These are phyloP conservation scores for Mobula hypostoma DNA, from an alignment of 2,113 vertebrate genomes.

Conservation along the genomic window DNA sequence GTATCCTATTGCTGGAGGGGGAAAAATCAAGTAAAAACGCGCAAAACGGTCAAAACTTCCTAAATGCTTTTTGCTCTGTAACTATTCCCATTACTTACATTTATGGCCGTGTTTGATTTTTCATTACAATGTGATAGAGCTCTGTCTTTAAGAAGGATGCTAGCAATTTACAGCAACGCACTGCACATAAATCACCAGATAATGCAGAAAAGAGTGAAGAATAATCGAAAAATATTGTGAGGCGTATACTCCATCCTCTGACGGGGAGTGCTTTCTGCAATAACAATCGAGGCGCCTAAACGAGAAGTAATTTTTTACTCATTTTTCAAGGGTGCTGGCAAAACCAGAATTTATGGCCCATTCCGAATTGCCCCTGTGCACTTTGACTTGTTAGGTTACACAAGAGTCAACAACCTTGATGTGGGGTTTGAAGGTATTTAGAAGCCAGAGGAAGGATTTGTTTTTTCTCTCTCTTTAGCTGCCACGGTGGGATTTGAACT, in stretches of 20 bases:
- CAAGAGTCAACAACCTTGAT: too few relatives aligned
- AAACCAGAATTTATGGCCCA: too few relatives aligned
- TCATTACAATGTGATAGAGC: conserved; percentile 4
- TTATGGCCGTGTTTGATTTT: neutral
- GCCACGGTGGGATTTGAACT: too few relatives aligned
- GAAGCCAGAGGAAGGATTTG: too few relatives aligned
- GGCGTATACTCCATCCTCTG: neutral
- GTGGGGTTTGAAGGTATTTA: too few relatives aligned
- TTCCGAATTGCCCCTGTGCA: too few relatives aligned
- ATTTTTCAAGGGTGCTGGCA: too few relatives aligned
- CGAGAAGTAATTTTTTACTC: too few relatives aligned
- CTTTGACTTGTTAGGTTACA: too few relatives aligned
- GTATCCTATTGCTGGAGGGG: neutral
- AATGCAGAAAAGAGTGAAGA: neutral
- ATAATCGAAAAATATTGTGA: neutral
- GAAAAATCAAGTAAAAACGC: neutral
- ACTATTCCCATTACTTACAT: neutral
- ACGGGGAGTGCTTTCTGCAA: neutral
- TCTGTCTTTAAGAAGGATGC: neutral
- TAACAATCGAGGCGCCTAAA: too few relatives aligned
- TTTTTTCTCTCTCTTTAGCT: too few relatives aligned
- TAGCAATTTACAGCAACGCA: neutral
- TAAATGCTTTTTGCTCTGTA: neutral
- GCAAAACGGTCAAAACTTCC: neutral
- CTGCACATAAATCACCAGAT: neutral